Base-by-base conservation (phyloP, 2,888 invertebrate genomes). In the Drosophila paranaensis region DNA sequence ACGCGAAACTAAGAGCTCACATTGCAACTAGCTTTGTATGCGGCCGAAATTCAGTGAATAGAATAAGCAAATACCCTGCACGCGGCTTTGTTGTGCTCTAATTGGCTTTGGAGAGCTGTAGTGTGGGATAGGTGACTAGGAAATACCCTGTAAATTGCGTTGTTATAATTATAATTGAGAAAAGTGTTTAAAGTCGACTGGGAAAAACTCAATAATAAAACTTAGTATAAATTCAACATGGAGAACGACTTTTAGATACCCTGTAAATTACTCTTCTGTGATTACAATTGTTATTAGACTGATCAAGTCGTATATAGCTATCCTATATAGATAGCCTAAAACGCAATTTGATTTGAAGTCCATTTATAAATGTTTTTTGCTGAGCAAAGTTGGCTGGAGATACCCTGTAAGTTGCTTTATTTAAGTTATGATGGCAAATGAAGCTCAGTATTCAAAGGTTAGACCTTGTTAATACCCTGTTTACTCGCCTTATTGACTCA, bases 1-100 rank as follows among this genome's bases (percentile, higher is more conserved):
- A 16, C 10, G n/a, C 39, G 20, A 37, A 62, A 62, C 62, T 30
- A 30, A 46, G 64, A 30, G 43, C 14, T 16, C 25, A 25, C 25
- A 48, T 58, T 58, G 37, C 48, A 33, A 27, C 14, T 27, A 48
- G 48, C 39, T 27, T 37, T 39, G 39, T 48, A n/a, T n/a, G 11
- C 25, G 37, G 0, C 8, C n/a, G 11, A 10, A 48, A 30, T 16
- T 30, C 30, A 35, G 14, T 11, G 50, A 35, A 50, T 35, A 13
- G 16, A 35, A 35, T 50, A 20, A 35, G 11, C 8, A 50, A 50
- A 50, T 50, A 50, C 50, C 50, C 50, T 50, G 13, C 16, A 50
- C 4, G 3, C 3, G 30, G 33, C 33, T 4, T 33, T 33, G 33
- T 50, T 50, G 3, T 50, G 16, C 4, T 50, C 11, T 16, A 50